Conservation (phyloP, 2,797 vertebrate genomes). For the Phaenicophaeus curvirostris region DNA sequence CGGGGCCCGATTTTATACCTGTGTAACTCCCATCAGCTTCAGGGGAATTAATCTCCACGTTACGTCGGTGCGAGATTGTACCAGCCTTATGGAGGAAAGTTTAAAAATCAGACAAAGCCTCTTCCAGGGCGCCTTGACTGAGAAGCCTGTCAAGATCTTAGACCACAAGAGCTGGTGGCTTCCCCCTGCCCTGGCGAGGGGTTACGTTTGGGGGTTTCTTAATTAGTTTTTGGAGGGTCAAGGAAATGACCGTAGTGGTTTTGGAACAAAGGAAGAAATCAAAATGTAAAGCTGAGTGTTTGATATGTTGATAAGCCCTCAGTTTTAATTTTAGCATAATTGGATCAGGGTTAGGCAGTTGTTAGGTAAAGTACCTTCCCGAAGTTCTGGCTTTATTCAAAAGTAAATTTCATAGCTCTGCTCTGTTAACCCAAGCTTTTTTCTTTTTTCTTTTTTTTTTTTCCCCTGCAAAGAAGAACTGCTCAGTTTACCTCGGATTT, state of each 20-base stretch:
- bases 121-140: background rate
- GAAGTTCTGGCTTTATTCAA: conserved; percentile 15
- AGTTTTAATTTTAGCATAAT: conserved; percentile 60
- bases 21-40: background rate
- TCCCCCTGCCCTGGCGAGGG: conserved; percentile 12
- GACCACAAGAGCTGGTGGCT: background rate
- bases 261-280: conserved; percentile 55
- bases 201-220: background rate
- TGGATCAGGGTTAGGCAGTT: conserved; percentile 40
- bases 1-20: background rate
- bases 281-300: conserved; percentile 55
- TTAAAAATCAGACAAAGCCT: conserved; percentile 11
- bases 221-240: conserved; percentile 54
- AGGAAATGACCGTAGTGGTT: conserved; percentile 8
- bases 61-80: background rate
- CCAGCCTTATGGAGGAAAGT: background rate
- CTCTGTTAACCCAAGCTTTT: conserved; percentile 6
- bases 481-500: background rate
- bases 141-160: conserved; percentile 26
- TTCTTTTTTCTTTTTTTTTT: background rate
- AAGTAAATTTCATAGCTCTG: conserved; percentile 34
- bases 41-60: background rate
- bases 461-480: background rate
- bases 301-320: conserved; percentile 29
- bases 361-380: conserved; percentile 22